Evolutionary conservation across 2,113 vertebrate species (phyloP).

Genomic region (Sphaerodactylus townsendi): DNA sequence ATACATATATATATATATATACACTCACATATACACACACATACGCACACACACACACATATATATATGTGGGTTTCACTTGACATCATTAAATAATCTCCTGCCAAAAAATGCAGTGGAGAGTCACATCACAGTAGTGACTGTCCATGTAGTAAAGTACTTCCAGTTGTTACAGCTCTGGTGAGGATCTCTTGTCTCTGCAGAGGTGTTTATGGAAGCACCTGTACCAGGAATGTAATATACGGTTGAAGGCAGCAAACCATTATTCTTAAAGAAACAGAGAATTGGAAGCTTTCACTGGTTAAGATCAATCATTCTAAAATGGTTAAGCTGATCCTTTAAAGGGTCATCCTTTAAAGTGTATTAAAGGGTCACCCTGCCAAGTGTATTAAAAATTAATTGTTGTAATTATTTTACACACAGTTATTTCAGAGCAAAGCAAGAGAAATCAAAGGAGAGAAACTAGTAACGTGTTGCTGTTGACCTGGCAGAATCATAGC

Average conservation of each 20-base stretch:
- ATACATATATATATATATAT: no score
- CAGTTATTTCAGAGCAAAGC: not conserved
- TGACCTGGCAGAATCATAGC: not conserved
- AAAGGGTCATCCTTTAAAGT: not conserved
- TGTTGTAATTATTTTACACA: not conserved
- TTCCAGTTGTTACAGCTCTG: not conserved
- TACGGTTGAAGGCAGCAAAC: not conserved
- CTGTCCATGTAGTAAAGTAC: not conserved
- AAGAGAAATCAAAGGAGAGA: not conserved
- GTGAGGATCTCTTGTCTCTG: not conserved
- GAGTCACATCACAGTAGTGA: not conserved
- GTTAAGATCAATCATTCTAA: not conserved
- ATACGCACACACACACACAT: no score
- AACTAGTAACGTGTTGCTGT: no score
- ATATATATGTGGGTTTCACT: not conserved
- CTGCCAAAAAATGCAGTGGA: not conserved
- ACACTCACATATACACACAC: no score
- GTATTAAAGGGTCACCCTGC: not conserved
- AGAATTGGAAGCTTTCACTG: not conserved
- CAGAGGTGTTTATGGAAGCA: no score
- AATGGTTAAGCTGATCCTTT: not conserved
- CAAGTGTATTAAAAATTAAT: not conserved
- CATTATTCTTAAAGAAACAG: not conserved
- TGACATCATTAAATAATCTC: not conserved
- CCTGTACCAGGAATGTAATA: not conserved